A percentile compares a stretch with the other conserved stretches of the same genome.
Conservation (phyloP, 2,888 invertebrate species). For the Acronicta leporina region DNA sequence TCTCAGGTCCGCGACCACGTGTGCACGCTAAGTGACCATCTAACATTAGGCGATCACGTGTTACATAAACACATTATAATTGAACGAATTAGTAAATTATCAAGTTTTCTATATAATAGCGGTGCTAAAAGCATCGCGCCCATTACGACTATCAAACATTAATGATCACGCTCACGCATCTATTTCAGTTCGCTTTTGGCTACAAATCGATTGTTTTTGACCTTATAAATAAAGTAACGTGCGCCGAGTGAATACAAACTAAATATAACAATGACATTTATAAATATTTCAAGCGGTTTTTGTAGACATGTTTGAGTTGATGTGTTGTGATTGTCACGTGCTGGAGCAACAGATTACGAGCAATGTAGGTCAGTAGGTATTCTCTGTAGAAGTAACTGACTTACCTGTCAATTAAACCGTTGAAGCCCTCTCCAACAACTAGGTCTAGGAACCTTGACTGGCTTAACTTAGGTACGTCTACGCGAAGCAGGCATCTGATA, state of each 20-base stretch:
- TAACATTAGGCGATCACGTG: background rate
- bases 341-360: background rate
- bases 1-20: no score
- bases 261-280: constrained; percentile 28
- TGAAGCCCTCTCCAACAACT: no score
- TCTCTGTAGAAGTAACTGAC: no score
- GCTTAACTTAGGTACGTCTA: no score
- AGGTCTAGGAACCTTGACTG: no score
- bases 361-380: no score
- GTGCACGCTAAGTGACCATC: no score
- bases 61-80: constrained; percentile 14
- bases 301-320: background rate
- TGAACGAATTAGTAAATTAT: constrained; percentile 28
- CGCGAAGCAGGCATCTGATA: no score
- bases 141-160: constrained; percentile 21
- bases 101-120: constrained; percentile 10
- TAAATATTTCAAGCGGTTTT: constrained; percentile 2
- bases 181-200: constrained; percentile 40
- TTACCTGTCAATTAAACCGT: no score
- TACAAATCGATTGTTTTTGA: constrained; percentile 48
- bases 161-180: constrained; percentile 34
- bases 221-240: constrained; percentile 39
- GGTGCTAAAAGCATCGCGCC: constrained; percentile 16
- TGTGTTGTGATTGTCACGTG: constrained; percentile 4
- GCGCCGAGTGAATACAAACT: constrained; percentile 31